Percentiles rank a stretch among this genome's conserved stretches.
phyloP scores from a whole-genome alignment of 53 echinoderm and acorn worm species.

The Actinopyga echinites region DNA sequence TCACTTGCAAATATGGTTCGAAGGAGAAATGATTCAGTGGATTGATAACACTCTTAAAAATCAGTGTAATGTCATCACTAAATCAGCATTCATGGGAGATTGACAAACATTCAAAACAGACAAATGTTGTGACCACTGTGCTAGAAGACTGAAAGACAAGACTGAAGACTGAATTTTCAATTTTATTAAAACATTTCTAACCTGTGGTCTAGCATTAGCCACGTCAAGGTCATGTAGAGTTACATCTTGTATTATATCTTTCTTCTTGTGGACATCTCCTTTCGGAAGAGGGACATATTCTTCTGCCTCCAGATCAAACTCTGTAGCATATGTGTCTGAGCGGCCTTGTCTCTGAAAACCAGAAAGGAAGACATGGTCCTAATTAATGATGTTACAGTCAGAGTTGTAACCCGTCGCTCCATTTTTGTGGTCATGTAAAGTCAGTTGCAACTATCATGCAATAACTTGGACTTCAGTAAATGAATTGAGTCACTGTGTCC shows the following conservation, averaged over 20 bases:
- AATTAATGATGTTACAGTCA: neutral
- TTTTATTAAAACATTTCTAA: slow-evolving; percentile 10
- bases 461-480: neutral
- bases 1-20: too few relatives aligned
- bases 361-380: too few relatives aligned
- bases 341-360: slow-evolving; percentile 91
- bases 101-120: too few relatives aligned
- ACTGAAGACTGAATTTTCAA: too few relatives aligned
- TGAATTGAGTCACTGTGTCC: too few relatives aligned
- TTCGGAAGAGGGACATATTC: slow-evolving; percentile 99
- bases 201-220: slow-evolving; percentile 99
- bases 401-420: neutral
- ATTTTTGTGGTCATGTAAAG: neutral
- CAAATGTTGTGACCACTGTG: too few relatives aligned
- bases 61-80: too few relatives aligned
- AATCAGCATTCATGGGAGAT: too few relatives aligned
- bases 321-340: slow-evolving; percentile 98
- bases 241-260: slow-evolving; percentile 97
- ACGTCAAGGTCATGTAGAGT: slow-evolving; percentile 96
- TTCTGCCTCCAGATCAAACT: slow-evolving; percentile 98
- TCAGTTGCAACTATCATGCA: neutral
- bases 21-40: too few relatives aligned
- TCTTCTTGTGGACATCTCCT: slow-evolving; percentile 99
- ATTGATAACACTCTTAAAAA: too few relatives aligned
- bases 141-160: too few relatives aligned